Percentiles rank a stretch among this genome's conserved stretches.
Evolutionary conservation across 2,113 vertebrate genomes (phyloP).

Genomic region (Scalopus aquaticus): DNA sequence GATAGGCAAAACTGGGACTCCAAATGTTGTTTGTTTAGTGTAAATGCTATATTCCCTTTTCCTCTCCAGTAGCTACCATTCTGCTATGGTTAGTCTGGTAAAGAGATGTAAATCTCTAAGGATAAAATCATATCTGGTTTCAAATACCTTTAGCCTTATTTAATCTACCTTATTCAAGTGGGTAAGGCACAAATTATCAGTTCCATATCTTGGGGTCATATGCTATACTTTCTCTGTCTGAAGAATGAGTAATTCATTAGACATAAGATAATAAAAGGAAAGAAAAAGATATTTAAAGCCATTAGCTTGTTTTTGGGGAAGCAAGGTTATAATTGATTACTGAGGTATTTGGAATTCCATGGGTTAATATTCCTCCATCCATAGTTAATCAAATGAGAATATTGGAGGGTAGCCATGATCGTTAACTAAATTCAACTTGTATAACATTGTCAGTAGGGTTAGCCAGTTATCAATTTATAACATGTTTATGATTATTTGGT

Average conservation of each 20-base stretch:
- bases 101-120: not conserved
- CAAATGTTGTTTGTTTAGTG: not conserved
- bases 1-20: not conserved
- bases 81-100: not conserved
- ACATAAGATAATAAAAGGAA: not conserved
- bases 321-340: not conserved
- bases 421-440: slow-evolving; percentile 5
- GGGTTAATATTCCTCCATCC: not conserved
- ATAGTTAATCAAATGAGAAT: not conserved
- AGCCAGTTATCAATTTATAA: not conserved
- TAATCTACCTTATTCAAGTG: not conserved
- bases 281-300: not conserved
- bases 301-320: not conserved
- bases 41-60: not conserved
- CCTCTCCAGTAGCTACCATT: not conserved
- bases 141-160: not conserved
- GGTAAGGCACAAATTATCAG: not conserved
- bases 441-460: not conserved
- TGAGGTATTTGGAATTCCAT: not conserved
- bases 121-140: not conserved
- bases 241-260: not conserved
- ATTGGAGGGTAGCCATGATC: not conserved
- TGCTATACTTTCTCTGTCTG: not conserved
- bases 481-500: not conserved
- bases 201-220: not conserved